Conservation (phyloP, 2,113 vertebrate species). For the Rhynchomys soricoides region DNA sequence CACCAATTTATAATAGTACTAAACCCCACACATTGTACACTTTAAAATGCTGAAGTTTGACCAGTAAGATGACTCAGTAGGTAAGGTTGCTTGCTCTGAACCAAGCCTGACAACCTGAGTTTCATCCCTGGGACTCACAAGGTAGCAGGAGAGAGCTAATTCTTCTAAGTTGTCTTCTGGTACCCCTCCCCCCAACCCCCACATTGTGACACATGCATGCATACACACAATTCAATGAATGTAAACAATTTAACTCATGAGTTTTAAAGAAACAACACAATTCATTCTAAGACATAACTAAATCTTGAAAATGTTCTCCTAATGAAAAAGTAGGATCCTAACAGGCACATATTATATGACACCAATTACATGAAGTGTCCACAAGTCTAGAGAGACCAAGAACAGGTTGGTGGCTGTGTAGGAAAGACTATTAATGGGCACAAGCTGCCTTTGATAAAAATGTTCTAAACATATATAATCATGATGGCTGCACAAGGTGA, state of each 20-base stretch:
- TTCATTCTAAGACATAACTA: neutral
- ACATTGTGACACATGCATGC: neutral
- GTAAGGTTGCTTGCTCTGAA: neutral
- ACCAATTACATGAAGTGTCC: neutral
- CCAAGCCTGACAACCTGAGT: neutral
- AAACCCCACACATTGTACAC: neutral
- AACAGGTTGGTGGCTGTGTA: neutral
- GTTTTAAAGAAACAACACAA: neutral
- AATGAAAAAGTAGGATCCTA: neutral
- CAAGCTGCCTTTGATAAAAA: neutral
- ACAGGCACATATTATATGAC: neutral
- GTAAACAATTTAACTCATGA: neutral
- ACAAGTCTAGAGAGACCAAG: neutral
- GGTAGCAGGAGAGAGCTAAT: neutral
- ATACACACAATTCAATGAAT: neutral
- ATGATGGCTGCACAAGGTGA: neutral
- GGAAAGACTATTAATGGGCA: neutral
- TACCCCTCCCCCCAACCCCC: neutral
- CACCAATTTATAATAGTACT: neutral
- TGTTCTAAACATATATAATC: neutral
- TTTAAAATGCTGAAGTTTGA: neutral
- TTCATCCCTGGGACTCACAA: neutral
- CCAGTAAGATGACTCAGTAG: neutral
- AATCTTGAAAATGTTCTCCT: neutral
- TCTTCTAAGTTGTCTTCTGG: neutral